Conservation (phyloP, 2,888 invertebrate species). For the Scaptomyza parva region DNA sequence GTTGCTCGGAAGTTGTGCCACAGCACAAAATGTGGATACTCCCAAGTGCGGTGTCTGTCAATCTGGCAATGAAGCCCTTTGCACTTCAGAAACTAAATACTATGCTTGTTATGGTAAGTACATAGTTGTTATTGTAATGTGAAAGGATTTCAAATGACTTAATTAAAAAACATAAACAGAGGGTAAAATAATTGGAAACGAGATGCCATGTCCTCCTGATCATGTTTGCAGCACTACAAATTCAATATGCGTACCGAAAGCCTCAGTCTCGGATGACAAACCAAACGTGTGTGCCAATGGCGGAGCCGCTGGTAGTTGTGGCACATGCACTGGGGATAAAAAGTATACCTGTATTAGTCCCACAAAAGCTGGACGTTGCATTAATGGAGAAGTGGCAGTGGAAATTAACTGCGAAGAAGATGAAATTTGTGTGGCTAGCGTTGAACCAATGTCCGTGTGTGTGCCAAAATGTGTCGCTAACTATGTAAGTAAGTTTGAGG, state of each 20-base stretch:
- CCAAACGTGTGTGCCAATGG: constrained; percentile 42
- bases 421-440: constrained; percentile 45
- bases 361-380: constrained; percentile 48
- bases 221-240: constrained; percentile 43
- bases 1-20: not conserved
- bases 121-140: accelerated
- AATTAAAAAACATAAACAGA: constrained; percentile 5
- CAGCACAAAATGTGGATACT: not conserved
- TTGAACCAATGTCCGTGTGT: constrained; percentile 21
- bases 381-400: not conserved
- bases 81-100: constrained; percentile 38
- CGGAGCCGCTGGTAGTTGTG: constrained; percentile 1
- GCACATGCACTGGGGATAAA: accelerated
- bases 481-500: constrained; percentile 39
- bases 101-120: constrained; percentile 46
- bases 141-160: not conserved
- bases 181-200: constrained; percentile 2
- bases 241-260: constrained; percentile 22
- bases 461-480: constrained; percentile 44
- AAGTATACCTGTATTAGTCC: constrained; percentile 49
- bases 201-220: constrained; percentile 1
- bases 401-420: constrained; percentile 25
- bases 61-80: constrained; percentile 20
- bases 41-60: constrained; percentile 37
- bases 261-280: too few relatives aligned